Conservation (phyloP, 2,888 invertebrate species). For the Taphrorychus bicolor region DNA sequence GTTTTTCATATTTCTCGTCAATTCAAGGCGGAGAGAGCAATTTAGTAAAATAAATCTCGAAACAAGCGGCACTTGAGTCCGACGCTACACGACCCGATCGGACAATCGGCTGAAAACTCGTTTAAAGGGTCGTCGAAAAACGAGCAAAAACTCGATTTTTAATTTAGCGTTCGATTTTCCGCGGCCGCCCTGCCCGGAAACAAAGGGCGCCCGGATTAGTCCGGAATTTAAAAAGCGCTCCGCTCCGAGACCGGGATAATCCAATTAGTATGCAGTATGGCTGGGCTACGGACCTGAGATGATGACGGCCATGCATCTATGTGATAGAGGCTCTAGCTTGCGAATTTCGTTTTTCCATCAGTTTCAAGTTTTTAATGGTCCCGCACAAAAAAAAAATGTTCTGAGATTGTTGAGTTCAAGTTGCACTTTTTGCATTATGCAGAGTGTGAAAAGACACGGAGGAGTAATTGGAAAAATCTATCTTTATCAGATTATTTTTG, state of each 20-base stretch:
- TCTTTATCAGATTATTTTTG: no score
- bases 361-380: not conserved
- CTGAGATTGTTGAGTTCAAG: no score
- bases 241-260: slow-evolving; percentile 57
- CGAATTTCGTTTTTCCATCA: not conserved
- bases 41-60: not conserved
- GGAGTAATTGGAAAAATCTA: no score
- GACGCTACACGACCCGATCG: slow-evolving; percentile 1
- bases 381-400: not conserved
- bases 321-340: slow-evolving; percentile 3
- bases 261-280: slow-evolving; percentile 55
- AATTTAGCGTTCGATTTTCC: slow-evolving; percentile 50
- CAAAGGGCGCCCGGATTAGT: slow-evolving; percentile 51
- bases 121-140: slow-evolving; percentile 40
- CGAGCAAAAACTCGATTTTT: slow-evolving; percentile 51
- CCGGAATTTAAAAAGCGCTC: slow-evolving; percentile 50
- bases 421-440: no score
- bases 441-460: no score
- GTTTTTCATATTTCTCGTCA: slow-evolving; percentile 1
- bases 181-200: slow-evolving; percentile 42
- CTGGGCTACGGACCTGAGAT: slow-evolving; percentile 8
- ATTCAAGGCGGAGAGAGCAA: not conserved
- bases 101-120: slow-evolving; percentile 15
- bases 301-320: not conserved
- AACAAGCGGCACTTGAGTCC: slow-evolving; percentile 8